Conservation (phyloP, 2,113 vertebrate species). For the Coptodon bakossiorum region DNA sequence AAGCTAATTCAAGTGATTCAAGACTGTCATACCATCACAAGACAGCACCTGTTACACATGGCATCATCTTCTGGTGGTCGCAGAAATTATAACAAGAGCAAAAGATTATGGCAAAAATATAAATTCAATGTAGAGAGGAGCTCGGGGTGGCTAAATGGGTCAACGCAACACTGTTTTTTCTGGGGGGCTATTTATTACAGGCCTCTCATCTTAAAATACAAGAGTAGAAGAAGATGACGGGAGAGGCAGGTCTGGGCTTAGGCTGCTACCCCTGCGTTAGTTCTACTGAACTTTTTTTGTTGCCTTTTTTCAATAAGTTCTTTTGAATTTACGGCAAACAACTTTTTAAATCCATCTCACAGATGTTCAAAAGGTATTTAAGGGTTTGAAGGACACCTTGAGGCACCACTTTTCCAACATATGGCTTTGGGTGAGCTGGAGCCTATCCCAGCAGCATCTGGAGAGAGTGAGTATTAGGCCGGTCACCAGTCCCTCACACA, state of each 20-base stretch:
- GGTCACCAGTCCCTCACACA: not conserved
- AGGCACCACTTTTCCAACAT: not conserved
- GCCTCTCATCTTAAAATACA: not conserved
- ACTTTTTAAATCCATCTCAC: not conserved
- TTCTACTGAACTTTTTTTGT: not conserved
- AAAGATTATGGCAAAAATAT: not conserved
- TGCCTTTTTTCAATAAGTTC: not conserved
- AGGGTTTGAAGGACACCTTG: not conserved
- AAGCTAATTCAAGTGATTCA: not conserved
- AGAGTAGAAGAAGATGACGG: not conserved
- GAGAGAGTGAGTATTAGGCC: not conserved
- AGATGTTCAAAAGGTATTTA: not conserved
- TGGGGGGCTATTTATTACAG: not conserved
- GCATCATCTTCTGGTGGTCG: not conserved
- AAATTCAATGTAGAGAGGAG: not conserved
- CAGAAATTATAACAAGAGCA: not conserved
- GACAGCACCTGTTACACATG: not conserved
- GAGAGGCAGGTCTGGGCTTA: not conserved
- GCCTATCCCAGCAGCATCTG: not conserved
- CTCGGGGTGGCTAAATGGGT: not conserved
- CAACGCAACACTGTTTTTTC: fast-evolving
- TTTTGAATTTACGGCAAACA: not conserved
- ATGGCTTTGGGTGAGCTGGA: not conserved
- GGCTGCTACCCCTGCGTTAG: not conserved
- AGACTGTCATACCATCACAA: not conserved